Evolutionary conservation across 1,140 invertebrate genomes (phyloP).

Genomic region (Sipha flava): DNA sequence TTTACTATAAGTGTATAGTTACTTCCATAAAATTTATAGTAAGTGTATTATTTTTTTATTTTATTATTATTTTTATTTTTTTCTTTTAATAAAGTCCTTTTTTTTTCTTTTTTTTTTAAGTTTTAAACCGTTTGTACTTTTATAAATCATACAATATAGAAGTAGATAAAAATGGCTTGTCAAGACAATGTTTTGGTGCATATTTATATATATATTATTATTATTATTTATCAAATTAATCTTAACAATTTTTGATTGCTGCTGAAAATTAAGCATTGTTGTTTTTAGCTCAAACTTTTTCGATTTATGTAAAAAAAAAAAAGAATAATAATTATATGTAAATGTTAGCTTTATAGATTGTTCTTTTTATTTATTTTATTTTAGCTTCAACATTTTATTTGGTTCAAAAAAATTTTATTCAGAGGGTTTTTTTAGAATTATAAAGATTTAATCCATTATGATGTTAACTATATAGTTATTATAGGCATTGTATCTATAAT

Average conservation of each 20-base stretch:
- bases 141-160: background rate
- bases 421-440: background rate
- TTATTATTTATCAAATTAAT: background rate
- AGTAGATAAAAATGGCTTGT: background rate
- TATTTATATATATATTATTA: background rate
- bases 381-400: slow-evolving; percentile 8
- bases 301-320: background rate
- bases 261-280: slow-evolving; percentile 18
- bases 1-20: slow-evolving; percentile 18
- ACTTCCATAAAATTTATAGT: background rate
- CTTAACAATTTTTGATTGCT: slow-evolving; percentile 1
- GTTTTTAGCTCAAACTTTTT: slow-evolving; percentile 16
- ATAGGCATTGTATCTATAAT: background rate
- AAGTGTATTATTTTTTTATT: background rate
- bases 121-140: slow-evolving; percentile 25
- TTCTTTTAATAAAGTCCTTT: background rate
- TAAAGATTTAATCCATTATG: background rate
- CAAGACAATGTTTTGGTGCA: background rate
- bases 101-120: background rate
- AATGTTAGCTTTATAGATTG: slow-evolving; percentile 30
- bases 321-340: slow-evolving; percentile 22
- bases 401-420: background rate
- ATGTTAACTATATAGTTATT: slow-evolving; percentile 11
- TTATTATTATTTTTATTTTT: background rate
- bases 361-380: slow-evolving; percentile 16